Conservation (phyloP, 2,113 vertebrate genomes). For the Rhinolophus sinicus region DNA sequence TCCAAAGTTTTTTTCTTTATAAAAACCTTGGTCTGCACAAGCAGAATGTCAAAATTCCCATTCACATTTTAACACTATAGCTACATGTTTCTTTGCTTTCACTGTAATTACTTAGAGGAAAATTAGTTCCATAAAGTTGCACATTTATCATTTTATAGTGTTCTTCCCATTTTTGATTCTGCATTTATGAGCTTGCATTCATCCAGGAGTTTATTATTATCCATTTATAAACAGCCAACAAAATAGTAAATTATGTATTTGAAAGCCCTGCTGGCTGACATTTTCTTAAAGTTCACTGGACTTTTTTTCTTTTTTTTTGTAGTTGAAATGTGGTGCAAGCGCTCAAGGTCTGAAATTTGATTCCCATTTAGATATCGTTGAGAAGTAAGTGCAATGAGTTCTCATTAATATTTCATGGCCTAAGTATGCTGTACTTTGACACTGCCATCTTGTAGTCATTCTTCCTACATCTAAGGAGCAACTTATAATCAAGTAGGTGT, state of each 20-base stretch:
- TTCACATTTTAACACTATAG: conserved; percentile 63
- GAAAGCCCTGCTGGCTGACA: conserved; percentile 84
- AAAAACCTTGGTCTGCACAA: conserved; percentile 45
- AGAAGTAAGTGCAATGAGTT: conserved; percentile 77
- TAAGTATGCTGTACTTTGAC: conserved; percentile 79
- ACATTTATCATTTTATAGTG: conserved; percentile 81
- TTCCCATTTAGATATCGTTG: conserved; percentile 82
- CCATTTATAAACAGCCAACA: conserved; percentile 84
- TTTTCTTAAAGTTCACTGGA: conserved; percentile 86
- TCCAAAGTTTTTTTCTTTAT: conserved; percentile 12
- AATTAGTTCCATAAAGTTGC: conserved; percentile 76
- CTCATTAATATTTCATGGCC: conserved; percentile 85
- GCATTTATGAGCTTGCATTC: conserved; percentile 83
- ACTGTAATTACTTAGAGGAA: conserved; percentile 67
- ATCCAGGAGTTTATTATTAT: conserved; percentile 84
- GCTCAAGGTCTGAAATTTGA: conserved; percentile 81
- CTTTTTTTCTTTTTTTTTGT: conserved; percentile 46
- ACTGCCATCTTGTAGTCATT: conserved; percentile 80
- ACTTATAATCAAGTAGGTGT: conserved; percentile 75
- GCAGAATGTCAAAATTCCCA: conserved; percentile 65
- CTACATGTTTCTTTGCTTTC: conserved; percentile 37
- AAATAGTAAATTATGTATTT: conserved; percentile 87
- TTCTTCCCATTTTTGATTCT: conserved; percentile 80
- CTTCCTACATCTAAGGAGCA: conserved; percentile 80
- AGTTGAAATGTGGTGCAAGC: conserved; percentile 78